Base-by-base conservation (phyloP, 92 coral and sea anemone genomes). In the Parazoanthus darwini region DNA sequence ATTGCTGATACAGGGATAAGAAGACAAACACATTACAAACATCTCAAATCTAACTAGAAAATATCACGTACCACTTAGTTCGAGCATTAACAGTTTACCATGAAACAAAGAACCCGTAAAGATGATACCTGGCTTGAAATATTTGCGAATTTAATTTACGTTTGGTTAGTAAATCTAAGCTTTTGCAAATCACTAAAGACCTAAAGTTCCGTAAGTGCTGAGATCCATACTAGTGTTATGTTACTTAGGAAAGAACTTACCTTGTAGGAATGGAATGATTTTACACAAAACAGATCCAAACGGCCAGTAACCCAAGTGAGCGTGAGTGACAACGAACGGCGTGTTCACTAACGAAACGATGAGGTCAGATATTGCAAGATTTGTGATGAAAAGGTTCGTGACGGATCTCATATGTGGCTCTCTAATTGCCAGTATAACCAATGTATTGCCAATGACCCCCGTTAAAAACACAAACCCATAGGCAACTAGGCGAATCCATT, bases 231-330 rank as follows among this genome's bases (percentile, higher is more conserved):
- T 18, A 5, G 26, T 63, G 26, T 23, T 63, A 14, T 14, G 44
- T 22, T 74, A 39, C 77, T 15, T 74, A 72, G 42, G n/a, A 36
- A 20, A 37, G 38, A 15, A 83, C 87, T 15, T 70, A 83, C 98
- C 98, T 90, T 94, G 96, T 3, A 94, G 88, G 38, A 91, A 94
- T n/a, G 96, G 92, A 56, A 94, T 75, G 20, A 93, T 82, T 79
- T 94, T 94, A 84, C 98, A 94, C 65, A 94, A 89, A 20, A 81
- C 89, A 9, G 85, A 88, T n/a, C 98, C 98, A 56, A 94, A 94
- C 48, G 98, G 98, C 98, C 98, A 94, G 56, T 88, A 88, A 80
- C 92, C 90, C 63, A 94, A 86, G 68, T 93, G 94, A 1, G 94
- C 93, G 78, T 94, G 94, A 0, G 92, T 78, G 2, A 89, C 94